Percentiles rank a stretch among this genome's conserved stretches.
Conservation (phyloP, 1,140 invertebrate genomes). For the Caerostris extrusa region DNA sequence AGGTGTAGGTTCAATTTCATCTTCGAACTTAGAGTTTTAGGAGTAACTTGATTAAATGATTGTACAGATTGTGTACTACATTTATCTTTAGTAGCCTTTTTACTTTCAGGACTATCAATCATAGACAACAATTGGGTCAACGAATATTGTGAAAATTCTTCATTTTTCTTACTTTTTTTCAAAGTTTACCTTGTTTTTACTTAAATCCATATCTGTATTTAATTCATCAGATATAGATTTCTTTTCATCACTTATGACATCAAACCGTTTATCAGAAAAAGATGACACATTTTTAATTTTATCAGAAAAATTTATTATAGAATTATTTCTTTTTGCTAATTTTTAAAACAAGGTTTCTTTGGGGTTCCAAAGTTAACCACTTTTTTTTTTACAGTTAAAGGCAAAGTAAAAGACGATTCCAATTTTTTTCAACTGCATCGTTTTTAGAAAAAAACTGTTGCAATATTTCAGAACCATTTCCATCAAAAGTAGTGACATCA, state of each 20-base stretch:
- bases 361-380: background rate
- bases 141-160: conserved; percentile 41
- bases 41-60: background rate
- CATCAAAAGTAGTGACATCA: background rate
- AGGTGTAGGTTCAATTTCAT: conserved; percentile 67
- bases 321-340: background rate
- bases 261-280: background rate
- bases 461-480: conserved; percentile 35
- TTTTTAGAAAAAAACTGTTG: conserved; percentile 35
- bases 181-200: background rate
- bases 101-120: conserved; percentile 33
- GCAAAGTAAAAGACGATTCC: conserved; percentile 24
- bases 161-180: background rate
- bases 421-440: background rate
- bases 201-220: background rate
- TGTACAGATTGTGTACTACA: background rate
- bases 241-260: background rate
- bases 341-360: background rate
- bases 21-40: conserved; percentile 45
- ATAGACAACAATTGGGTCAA: conserved; percentile 66
- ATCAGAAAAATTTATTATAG: background rate
- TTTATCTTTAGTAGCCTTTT: background rate
- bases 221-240: background rate
- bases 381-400: conserved; percentile 56
- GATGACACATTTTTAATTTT: background rate